Evolutionary conservation across 2,797 vertebrate genomes (phyloP).

Genomic region (Adelosebastes latens): DNA sequence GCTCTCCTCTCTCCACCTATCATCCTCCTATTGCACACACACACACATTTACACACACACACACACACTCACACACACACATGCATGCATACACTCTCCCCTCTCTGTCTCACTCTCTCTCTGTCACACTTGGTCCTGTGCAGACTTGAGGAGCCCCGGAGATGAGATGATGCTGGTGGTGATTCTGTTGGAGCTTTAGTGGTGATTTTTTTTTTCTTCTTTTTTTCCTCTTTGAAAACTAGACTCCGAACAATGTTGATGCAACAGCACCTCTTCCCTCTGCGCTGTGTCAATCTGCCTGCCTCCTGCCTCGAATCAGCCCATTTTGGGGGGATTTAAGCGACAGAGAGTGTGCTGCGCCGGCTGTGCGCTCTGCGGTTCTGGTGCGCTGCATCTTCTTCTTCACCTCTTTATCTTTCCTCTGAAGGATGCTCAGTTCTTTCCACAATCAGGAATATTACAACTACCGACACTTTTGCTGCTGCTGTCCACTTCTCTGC

Average conservation of each 20-base stretch:
- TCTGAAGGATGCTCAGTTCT: slow-evolving; percentile 80
- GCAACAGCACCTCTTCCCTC: slow-evolving; percentile 57
- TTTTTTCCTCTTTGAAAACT: slow-evolving; percentile 25
- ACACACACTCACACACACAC: slow-evolving; percentile 7
- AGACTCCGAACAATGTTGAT: slow-evolving; percentile 68
- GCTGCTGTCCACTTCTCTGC: slow-evolving; percentile 35
- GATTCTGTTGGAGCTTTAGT: slow-evolving; percentile 41
- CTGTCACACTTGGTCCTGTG: slow-evolving; percentile 52
- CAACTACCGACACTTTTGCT: slow-evolving; percentile 45
- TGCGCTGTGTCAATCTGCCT: slow-evolving; percentile 43
- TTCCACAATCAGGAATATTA: slow-evolving; percentile 72
- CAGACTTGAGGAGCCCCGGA: slow-evolving; percentile 57
- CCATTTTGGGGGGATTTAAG: slow-evolving; percentile 65
- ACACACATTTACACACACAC: neutral
- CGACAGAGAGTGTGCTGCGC: slow-evolving; percentile 61
- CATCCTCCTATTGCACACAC: slow-evolving; percentile 22
- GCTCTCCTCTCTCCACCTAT: slow-evolving; percentile 31
- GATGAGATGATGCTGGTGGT: slow-evolving; percentile 52
- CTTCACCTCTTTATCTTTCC: slow-evolving; percentile 39
- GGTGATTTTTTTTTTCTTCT: slow-evolving; percentile 29
- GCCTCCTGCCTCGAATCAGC: slow-evolving; percentile 48
- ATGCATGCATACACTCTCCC: slow-evolving; percentile 36
- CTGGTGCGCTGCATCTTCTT: slow-evolving; percentile 58
- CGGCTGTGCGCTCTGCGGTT: slow-evolving; percentile 49
- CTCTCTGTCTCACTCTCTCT: slow-evolving; percentile 7